Conservation (phyloP, 2,797 vertebrate species). For the Sorex maritimensis region DNA sequence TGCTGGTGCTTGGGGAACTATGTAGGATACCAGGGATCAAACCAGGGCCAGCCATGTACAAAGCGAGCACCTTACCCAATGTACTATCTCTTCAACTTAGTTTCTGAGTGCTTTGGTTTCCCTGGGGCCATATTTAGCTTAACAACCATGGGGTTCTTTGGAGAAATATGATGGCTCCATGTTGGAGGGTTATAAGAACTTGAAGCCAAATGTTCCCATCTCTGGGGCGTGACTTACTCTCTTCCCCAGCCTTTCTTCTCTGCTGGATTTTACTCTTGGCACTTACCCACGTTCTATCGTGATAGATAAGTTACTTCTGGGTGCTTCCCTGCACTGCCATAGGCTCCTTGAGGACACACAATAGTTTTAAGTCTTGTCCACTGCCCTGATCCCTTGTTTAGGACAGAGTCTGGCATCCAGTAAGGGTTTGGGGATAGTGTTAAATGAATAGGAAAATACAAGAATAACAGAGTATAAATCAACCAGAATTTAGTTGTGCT, state of each 20-base stretch:
- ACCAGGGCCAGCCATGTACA: too few species aligned
- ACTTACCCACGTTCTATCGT: neutral
- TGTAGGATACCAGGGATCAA: too few species aligned
- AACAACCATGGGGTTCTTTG: constrained; percentile 32
- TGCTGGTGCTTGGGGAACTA: too few species aligned
- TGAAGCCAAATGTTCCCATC: neutral
- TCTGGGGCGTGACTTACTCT: neutral
- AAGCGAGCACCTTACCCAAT: neutral
- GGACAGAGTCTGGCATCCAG: neutral
- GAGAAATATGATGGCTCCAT: neutral
- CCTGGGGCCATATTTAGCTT: neutral
- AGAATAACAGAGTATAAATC: constrained; percentile 22
- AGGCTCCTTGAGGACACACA: constrained; percentile 11
- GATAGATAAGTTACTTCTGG: neutral
- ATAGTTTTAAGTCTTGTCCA: neutral
- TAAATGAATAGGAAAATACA: neutral
- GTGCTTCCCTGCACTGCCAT: neutral
- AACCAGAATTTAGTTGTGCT: neutral
- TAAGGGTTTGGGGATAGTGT: neutral
- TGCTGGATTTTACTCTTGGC: neutral
- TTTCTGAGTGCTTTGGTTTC: constrained; percentile 49
- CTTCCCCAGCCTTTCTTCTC: neutral
- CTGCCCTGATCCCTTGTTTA: neutral
- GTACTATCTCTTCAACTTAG: neutral
- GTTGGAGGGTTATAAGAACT: constrained; percentile 34